Evolutionary conservation across 2,888 invertebrate species (phyloP), one percentile per base, ranked within the genome.

Genomic region (Sthenelais limicola): DNA sequence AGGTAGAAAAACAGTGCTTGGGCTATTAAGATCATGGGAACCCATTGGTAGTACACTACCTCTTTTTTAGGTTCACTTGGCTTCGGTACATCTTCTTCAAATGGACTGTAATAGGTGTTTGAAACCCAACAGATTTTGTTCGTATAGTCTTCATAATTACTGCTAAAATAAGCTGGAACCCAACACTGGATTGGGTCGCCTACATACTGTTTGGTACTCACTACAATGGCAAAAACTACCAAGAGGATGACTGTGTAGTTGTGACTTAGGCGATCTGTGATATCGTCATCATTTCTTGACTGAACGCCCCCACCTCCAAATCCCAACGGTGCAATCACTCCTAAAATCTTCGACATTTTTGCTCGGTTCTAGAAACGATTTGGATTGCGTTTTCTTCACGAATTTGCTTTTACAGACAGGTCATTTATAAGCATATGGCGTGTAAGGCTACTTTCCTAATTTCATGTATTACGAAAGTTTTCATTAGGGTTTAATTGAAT

Each of bases 101-200:
- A 85, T 70, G 88, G 88, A 26, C 89, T 83, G 81, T 88, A 89
- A 79, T 89, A 90, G 33, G 89, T 90, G 80, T 89, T 89, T 75
- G 89, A 88, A 30, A 90, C 89, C 89, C 88, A 89, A 81, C 89
- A 89, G 71, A 89, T 88, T 79, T 88, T 89, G 82, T 89, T 89
- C 56, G 89, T 88, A 81, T 89, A 89, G 77, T 89, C 89, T 77
- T 89, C 89, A 87, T 89, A 89, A 73, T 88, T 88, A 68, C 87
- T 85, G 58, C 88, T 88, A 81, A 89, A 89, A 79, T 89, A 88
- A 4, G 89, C 89, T 24, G 89, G 89, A 72, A 89, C 89, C 87
- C 89, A 90, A 89, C 97, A 98, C 89, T 96, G 95, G 86, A 98
- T 98, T 28, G 97, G 97, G 88, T 97, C 97, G 12, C 97, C 97